Conservation (phyloP, 2,113 vertebrate genomes). For the Psittacus erithacus region DNA sequence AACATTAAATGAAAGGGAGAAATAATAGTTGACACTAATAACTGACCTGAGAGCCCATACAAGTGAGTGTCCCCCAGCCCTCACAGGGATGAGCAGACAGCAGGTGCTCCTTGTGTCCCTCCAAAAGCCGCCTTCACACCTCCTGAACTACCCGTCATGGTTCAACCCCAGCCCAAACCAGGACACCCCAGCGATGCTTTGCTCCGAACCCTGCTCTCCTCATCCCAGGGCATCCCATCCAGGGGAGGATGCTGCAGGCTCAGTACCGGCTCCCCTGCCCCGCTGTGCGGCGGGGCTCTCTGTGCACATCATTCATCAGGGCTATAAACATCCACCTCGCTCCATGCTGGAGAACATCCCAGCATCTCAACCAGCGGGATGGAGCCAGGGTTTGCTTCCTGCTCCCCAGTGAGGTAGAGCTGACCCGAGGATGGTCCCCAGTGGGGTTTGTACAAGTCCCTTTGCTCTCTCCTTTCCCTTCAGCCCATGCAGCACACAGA, state of each 20-base stretch:
- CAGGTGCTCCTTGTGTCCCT: background rate
- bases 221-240: no score
- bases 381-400: background rate
- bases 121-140: background rate
- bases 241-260: background rate
- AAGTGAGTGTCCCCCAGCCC: background rate
- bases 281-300: background rate
- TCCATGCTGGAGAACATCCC: background rate
- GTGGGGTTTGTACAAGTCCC: no score
- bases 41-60: rapidly evolving
- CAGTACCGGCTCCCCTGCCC: background rate
- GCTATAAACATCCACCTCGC: background rate
- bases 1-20: background rate
- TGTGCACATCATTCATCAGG: rapidly evolving
- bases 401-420: background rate
- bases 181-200: background rate
- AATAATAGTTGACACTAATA: background rate
- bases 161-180: background rate
- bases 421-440: background rate
- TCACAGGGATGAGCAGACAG: background rate
- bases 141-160: background rate
- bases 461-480: background rate
- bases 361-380: background rate
- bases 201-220: background rate
- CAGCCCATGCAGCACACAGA: background rate